phyloP scores from a whole-genome alignment of 2,888 invertebrate genomes.

The Tubiluchus corallicola region DNA sequence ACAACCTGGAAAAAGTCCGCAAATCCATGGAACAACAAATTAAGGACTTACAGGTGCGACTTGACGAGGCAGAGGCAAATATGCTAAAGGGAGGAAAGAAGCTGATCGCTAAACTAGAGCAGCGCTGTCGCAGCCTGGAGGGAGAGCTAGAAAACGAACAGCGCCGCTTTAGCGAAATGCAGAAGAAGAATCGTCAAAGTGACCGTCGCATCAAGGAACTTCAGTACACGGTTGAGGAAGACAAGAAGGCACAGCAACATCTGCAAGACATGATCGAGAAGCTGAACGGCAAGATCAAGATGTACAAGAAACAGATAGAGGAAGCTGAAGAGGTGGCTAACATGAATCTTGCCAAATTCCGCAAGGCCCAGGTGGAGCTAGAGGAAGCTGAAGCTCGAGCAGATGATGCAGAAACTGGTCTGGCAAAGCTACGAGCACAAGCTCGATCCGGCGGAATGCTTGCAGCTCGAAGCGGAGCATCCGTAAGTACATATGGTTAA shows the following conservation, averaged over 20 bases:
- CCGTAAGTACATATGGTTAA: too few species aligned
- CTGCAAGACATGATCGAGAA: conserved; percentile 33
- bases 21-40: conserved; percentile 94
- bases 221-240: conserved; percentile 30
- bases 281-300: conserved; percentile 34
- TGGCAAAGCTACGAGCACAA: conserved; percentile 32
- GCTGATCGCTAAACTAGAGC: conserved; percentile 94
- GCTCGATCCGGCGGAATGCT: conserved; percentile 8
- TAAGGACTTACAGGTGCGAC: conserved; percentile 80
- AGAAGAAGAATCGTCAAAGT: conserved; percentile 93
- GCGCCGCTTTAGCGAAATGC: conserved; percentile 93
- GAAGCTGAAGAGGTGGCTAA: conserved; percentile 35
- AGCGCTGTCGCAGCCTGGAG: conserved; percentile 69
- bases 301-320: conserved; percentile 35
- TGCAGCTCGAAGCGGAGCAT: too few species aligned
- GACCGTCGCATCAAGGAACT: conserved; percentile 44
- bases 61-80: conserved; percentile 91
- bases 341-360: conserved; percentile 34
- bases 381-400: conserved; percentile 35
- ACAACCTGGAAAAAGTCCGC: conserved; percentile 93
- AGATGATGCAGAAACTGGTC: conserved; percentile 31
- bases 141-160: conserved; percentile 96
- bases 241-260: conserved; percentile 32
- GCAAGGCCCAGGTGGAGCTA: conserved; percentile 33
- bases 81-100: conserved; percentile 98